These are phyloP conservation scores for Tragelaphus strepsiceros DNA, from an alignment of 2,113 vertebrate genomes.

Conservation along the genomic window DNA sequence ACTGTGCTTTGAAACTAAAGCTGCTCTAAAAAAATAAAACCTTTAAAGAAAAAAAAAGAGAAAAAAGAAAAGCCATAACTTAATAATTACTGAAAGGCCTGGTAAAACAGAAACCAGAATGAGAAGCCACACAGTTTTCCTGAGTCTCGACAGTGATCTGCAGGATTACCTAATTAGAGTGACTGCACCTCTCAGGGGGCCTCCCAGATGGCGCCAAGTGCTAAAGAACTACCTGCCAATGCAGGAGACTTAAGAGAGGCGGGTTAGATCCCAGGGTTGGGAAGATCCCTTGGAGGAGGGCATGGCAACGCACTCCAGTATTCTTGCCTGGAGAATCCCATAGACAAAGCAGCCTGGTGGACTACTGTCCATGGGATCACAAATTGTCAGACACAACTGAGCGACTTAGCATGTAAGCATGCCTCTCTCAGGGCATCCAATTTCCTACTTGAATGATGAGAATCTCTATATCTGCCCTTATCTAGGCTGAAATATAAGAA, in stretches of 20 bases:
- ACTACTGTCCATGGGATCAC: neutral
- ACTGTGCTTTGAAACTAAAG: neutral
- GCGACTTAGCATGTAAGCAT: neutral
- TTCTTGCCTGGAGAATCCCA: neutral
- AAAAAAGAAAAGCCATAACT: neutral
- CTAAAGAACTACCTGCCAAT: neutral
- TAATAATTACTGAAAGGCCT: neutral
- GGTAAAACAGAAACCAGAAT: neutral
- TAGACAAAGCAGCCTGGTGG: neutral
- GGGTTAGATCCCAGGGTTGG: accelerated
- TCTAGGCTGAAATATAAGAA: neutral
- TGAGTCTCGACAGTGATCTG: neutral
- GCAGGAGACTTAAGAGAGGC: neutral
- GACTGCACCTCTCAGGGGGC: neutral
- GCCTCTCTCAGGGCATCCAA: neutral
- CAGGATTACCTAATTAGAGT: neutral
- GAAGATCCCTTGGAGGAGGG: neutral
- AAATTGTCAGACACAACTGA: neutral
- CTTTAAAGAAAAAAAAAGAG: neutral
- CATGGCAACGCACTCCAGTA: neutral
- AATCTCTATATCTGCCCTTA: neutral
- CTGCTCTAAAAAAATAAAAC: neutral
- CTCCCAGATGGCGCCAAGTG: neutral
- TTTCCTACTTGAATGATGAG: neutral
- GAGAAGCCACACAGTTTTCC: neutral